These are phyloP conservation scores for Tiliacea aurago DNA, from an alignment of 2,888 invertebrate genomes.

Conservation along the genomic window DNA sequence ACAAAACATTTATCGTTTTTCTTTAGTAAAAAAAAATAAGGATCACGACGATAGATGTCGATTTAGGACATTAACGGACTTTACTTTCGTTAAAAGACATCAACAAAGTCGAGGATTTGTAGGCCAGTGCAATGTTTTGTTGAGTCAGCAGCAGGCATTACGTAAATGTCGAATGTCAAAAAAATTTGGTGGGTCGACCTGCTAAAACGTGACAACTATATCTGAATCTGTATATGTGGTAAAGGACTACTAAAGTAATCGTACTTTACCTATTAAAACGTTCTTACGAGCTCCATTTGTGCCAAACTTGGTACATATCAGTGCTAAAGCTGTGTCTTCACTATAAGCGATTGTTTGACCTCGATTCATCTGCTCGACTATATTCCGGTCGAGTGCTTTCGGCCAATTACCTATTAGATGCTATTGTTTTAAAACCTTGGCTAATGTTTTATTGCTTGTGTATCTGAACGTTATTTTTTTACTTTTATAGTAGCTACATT, in stretches of 20 bases:
- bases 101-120: no score
- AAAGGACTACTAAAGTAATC: conserved; percentile 20
- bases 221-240: conserved; percentile 8
- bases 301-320: conserved; percentile 29
- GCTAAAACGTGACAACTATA: no score
- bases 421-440: conserved; percentile 55
- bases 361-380: conserved; percentile 22
- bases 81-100: no score
- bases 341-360: conserved; percentile 38
- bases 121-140: no score
- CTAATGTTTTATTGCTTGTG: conserved; percentile 35
- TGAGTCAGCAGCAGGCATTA: no score
- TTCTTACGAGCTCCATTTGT: conserved; percentile 43
- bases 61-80: no score
- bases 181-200: no score
- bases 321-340: conserved; percentile 28
- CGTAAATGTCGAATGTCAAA: no score
- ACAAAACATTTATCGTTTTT: no score
- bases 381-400: conserved; percentile 29
- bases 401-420: conserved; percentile 32
- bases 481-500: background rate
- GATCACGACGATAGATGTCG: no score
- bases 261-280: conserved; percentile 45
- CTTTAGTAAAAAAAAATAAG: no score
- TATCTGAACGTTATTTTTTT: background rate